A percentile compares a stretch with the other conserved stretches of the same genome.
These are phyloP conservation scores for Pygocentrus nattereri DNA, from an alignment of 2,797 vertebrate genomes.

Conservation along the genomic window DNA sequence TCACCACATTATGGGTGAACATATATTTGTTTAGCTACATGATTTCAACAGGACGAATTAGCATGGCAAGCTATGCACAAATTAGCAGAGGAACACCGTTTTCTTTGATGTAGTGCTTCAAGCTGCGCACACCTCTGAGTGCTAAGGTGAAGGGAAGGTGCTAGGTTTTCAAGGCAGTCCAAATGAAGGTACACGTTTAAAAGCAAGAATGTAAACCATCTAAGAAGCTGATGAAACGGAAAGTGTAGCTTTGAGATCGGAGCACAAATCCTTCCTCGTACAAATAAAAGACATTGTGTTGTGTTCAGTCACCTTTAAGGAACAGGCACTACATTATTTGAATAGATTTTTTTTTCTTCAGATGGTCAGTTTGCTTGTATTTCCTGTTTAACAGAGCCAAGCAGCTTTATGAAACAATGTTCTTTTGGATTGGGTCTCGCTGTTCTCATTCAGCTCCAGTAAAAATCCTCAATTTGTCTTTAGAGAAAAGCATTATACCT, in stretches of 20 bases:
- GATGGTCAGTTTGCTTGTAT: neutral
- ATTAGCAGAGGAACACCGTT: conserved; percentile 39
- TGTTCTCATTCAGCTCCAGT: neutral
- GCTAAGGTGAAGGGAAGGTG: conserved; percentile 23
- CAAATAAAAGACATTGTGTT: neutral
- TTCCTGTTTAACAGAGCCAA: neutral
- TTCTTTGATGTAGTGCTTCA: neutral
- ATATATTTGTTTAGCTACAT: conserved; percentile 42
- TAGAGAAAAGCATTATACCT: neutral
- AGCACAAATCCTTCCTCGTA: neutral
- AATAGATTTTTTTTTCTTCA: neutral
- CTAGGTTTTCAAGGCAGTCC: neutral
- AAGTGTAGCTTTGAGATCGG: neutral
- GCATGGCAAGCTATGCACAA: conserved; percentile 27
- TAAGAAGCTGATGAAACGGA: neutral
- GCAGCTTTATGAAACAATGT: neutral
- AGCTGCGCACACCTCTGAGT: conserved; percentile 23
- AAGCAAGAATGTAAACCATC: neutral
- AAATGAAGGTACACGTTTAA: neutral
- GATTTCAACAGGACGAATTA: conserved; percentile 29
- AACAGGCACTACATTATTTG: neutral
- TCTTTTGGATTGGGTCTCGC: neutral
- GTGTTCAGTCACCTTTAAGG: neutral
- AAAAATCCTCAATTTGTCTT: neutral
- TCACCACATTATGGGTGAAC: conserved; percentile 21